Conservation (phyloP, 2,797 vertebrate species). For the Muscicapa striata region DNA sequence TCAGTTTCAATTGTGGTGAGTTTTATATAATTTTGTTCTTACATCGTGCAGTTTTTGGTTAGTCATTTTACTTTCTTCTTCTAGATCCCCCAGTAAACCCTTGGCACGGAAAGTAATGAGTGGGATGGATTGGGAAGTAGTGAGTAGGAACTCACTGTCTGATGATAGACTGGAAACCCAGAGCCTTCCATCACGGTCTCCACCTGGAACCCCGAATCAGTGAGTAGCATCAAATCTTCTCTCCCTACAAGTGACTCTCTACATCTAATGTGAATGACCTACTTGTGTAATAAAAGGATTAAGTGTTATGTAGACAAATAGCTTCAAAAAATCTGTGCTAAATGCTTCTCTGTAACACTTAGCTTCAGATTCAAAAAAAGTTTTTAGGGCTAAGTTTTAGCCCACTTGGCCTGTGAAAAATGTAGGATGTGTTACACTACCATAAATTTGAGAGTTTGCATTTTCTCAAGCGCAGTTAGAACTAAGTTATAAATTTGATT, state of each 20-base stretch:
- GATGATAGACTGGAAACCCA: slow-evolving; percentile 96
- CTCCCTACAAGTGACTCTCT: neutral
- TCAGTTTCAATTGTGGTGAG: neutral
- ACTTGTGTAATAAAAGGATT: neutral
- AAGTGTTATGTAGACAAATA: neutral
- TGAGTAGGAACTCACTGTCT: slow-evolving; percentile 94
- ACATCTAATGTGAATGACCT: neutral
- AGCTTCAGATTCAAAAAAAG: neutral
- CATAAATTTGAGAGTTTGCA: neutral
- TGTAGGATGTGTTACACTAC: neutral
- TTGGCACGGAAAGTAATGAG: slow-evolving; percentile 89
- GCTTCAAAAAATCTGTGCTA: neutral
- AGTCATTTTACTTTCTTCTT: slow-evolving; percentile 40
- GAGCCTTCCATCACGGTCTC: slow-evolving; percentile 94
- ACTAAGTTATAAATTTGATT: neutral
- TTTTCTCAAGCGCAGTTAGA: neutral
- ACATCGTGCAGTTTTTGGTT: neutral
- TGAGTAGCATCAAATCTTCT: slow-evolving; percentile 76
- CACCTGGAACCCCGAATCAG: slow-evolving; percentile 96
- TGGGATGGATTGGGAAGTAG: slow-evolving; percentile 92
- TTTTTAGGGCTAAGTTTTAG: neutral
- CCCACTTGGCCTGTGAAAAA: neutral
- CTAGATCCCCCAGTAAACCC: slow-evolving; percentile 96
- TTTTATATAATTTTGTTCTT: neutral
- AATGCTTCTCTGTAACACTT: neutral